These are phyloP conservation scores for Hipposideros armiger DNA, from an alignment of 2,113 vertebrate species.

Conservation along the genomic window DNA sequence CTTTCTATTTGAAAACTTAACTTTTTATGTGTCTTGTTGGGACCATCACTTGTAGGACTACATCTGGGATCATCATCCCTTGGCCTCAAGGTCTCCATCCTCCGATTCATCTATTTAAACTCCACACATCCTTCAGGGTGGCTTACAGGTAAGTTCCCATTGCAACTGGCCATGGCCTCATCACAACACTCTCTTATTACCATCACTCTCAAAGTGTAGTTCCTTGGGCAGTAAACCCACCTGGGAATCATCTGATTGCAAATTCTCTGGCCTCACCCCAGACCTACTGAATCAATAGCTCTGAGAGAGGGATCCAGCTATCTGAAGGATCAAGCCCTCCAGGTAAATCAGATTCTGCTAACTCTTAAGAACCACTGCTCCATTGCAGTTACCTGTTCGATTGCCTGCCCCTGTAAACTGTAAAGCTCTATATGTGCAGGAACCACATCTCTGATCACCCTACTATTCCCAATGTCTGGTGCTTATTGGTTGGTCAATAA, in stretches of 20 bases:
- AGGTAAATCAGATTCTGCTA: neutral
- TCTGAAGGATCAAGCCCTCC: neutral
- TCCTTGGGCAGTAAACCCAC: neutral
- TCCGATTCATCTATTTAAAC: neutral
- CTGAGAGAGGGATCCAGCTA: fast-evolving
- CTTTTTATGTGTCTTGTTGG: neutral
- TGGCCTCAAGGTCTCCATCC: neutral
- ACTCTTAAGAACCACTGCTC: neutral
- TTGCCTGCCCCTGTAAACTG: neutral
- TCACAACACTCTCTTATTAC: neutral
- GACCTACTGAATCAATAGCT: neutral
- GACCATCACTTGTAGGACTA: neutral
- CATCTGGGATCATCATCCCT: neutral
- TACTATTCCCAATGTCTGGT: fast-evolving
- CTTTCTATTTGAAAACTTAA: neutral
- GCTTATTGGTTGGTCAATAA: neutral
- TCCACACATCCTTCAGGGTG: fast-evolving
- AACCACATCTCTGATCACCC: neutral
- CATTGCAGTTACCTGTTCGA: fast-evolving
- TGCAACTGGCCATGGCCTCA: neutral
- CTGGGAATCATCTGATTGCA: neutral
- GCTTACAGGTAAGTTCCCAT: fast-evolving
- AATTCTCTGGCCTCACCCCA: neutral
- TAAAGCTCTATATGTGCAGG: fast-evolving
- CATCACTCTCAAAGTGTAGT: neutral